Conservation (phyloP, 2,113 vertebrate genomes). For the Callopanchax toddi region DNA sequence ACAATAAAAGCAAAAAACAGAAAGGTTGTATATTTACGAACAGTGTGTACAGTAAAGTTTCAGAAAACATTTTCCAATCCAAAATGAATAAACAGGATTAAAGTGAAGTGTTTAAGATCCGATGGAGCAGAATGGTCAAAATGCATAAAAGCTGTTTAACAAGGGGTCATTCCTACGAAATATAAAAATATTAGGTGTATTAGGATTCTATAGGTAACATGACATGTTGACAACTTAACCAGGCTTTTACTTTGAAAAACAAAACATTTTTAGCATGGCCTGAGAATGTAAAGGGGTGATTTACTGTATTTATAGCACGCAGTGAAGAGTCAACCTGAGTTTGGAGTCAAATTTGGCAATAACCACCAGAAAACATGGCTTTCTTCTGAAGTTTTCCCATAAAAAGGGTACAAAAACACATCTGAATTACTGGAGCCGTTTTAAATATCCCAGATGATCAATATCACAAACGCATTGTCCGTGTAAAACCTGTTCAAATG, state of each 20-base stretch:
- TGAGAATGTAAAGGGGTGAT: slow-evolving; percentile 42
- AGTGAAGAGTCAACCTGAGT: slow-evolving; percentile 81
- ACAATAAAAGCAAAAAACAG: slow-evolving; percentile 43
- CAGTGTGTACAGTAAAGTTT: slow-evolving; percentile 58
- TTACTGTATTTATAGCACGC: slow-evolving; percentile 53
- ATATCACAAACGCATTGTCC: slow-evolving; percentile 91
- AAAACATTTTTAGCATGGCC: slow-evolving; percentile 30
- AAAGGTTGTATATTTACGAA: slow-evolving; percentile 55
- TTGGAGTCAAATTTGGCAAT: slow-evolving; percentile 94
- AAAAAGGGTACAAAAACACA: slow-evolving; percentile 86
- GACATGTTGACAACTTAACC: slow-evolving; percentile 57
- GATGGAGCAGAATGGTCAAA: slow-evolving; percentile 44
- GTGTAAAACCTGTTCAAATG: slow-evolving; percentile 93
- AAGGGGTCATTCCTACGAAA: neutral
- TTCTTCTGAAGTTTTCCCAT: slow-evolving; percentile 86
- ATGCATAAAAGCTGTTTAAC: neutral
- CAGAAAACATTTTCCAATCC: slow-evolving; percentile 67
- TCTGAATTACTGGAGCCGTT: slow-evolving; percentile 88
- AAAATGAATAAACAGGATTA: slow-evolving; percentile 66
- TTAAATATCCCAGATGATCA: slow-evolving; percentile 84
- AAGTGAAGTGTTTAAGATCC: slow-evolving; percentile 55
- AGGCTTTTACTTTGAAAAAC: slow-evolving; percentile 62
- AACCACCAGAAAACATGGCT: slow-evolving; percentile 91
- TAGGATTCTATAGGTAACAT: slow-evolving; percentile 32
- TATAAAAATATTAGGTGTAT: slow-evolving; percentile 27